Evolutionary conservation across 2,888 invertebrate species (phyloP), one percentile per base, ranked within the genome.

Genomic region (Diplazon laetatorius): DNA sequence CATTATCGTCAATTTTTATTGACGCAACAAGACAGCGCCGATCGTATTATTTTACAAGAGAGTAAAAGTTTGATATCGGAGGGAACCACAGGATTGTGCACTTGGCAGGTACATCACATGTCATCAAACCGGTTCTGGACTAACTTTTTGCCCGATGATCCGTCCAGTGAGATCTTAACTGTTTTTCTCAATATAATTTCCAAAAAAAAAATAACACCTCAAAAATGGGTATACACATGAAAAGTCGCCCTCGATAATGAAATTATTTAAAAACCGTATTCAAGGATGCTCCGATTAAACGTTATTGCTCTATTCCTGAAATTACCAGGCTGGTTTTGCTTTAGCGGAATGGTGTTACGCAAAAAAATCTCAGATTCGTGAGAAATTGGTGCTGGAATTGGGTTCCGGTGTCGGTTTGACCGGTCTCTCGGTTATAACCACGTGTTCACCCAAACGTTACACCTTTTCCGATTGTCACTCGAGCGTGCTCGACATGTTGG

Each of bases 31-130:
- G 86, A 91, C 69, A 46, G 82, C 73, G 82, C 89, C 87, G 80
- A 88, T 91, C 39, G 68, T 22, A 90, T 96, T 37, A 94, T 93
- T 12, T 90, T 96, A 63, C 93, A 93, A 82, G 96, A 96, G 90
- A 95, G 94, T 74, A 93, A 92, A 71, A 94, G 93, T 87, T 93
- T 96, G 87, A 95, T 96, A 82, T 93, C 95, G 0, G 93, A 95
- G 89, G 96, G 96, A 30, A 96, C 96, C 18, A 97, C 96, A 14
- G 96, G 96, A 25, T 91, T 96, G 83, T 94, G 94, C 82, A 95
- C 94, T 84, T 96, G 96, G 96, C 95, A 96, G 93, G 95, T 95
- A 84, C 30, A n/a, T n/a, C n/a, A n/a, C n/a, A n/a, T n/a, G n/a
- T n/a, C n/a, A n/a, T n/a, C n/a, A n/a, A n/a, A n/a, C n/a, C n/a